phyloP scores from a whole-genome alignment of 2,113 vertebrate species.

The Tapirus terrestris region DNA sequence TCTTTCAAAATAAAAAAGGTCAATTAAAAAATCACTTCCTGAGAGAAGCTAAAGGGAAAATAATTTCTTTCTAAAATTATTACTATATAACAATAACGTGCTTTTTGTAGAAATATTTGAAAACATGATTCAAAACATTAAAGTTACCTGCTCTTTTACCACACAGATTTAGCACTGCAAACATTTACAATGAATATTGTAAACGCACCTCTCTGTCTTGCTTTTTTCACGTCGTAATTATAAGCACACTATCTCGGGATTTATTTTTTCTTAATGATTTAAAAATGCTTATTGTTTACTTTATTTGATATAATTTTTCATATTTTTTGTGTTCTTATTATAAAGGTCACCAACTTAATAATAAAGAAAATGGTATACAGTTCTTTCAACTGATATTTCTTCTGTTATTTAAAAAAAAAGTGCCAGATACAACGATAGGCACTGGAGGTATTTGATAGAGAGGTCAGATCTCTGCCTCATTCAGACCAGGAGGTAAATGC shows the following conservation, averaged over 20 bases:
- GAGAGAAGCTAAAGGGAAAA: neutral
- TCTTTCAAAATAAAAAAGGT: constrained; percentile 4
- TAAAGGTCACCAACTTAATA: neutral
- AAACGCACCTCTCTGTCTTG: neutral
- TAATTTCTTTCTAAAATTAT: neutral
- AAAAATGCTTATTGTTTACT: neutral
- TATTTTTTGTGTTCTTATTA: neutral
- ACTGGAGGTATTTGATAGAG: neutral
- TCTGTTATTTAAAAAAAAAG: neutral
- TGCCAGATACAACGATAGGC: neutral
- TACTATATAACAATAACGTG: neutral
- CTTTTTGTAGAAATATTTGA: neutral
- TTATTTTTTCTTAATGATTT: neutral
- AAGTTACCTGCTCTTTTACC: neutral
- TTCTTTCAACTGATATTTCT: neutral
- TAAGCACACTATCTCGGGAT: neutral
- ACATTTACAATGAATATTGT: neutral
- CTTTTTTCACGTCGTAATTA: neutral
- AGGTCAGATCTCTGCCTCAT: neutral
- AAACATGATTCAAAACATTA: neutral
- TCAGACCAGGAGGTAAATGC: neutral
- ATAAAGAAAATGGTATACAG: neutral
- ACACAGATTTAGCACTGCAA: neutral
- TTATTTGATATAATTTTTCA: neutral
- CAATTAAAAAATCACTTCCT: neutral